Evolutionary conservation across 2,113 vertebrate species (phyloP).

Genomic region (Stegastes partitus): DNA sequence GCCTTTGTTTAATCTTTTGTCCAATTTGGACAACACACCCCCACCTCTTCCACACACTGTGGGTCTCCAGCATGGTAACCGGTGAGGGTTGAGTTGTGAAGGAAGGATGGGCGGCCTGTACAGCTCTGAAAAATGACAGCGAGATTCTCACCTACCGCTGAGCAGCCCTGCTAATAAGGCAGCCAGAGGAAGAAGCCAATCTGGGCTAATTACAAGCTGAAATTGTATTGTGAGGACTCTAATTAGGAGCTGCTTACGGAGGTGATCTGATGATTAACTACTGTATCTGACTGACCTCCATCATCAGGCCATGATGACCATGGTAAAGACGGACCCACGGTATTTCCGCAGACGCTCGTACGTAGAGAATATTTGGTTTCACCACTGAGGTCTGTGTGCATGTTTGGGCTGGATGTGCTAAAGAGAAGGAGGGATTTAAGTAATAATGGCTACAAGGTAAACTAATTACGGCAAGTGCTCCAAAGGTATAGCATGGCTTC

Average conservation of each 20-base stretch:
- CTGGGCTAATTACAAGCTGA: constrained; percentile 97
- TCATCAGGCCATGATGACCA: constrained; percentile 84
- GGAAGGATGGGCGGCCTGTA: constrained; percentile 75
- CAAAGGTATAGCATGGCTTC: constrained; percentile 89
- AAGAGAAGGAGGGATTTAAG: constrained; percentile 90
- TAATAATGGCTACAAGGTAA: constrained; percentile 97
- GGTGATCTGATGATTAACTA: constrained; percentile 95
- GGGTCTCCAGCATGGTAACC: constrained; percentile 20
- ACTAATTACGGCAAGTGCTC: constrained; percentile 95
- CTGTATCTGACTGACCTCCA: constrained; percentile 92
- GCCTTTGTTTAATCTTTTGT: constrained; percentile 75
- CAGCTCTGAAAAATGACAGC: constrained; percentile 90
- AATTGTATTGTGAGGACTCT: constrained; percentile 96
- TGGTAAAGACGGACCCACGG: constrained; percentile 85
- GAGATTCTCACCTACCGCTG: constrained; percentile 91
- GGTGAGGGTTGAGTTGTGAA: constrained; percentile 28
- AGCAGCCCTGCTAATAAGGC: constrained; percentile 90
- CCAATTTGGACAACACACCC: constrained; percentile 50
- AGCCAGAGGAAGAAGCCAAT: constrained; percentile 94
- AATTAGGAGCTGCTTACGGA: constrained; percentile 95
- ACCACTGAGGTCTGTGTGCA: constrained; percentile 1
- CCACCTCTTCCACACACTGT: constrained; percentile 20
- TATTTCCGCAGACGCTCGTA: constrained; percentile 78
- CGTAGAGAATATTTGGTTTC: constrained; percentile 11
- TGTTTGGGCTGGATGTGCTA: constrained; percentile 38